Base-by-base conservation (phyloP, 2,113 vertebrate genomes). In the Saccopteryx leptura region DNA sequence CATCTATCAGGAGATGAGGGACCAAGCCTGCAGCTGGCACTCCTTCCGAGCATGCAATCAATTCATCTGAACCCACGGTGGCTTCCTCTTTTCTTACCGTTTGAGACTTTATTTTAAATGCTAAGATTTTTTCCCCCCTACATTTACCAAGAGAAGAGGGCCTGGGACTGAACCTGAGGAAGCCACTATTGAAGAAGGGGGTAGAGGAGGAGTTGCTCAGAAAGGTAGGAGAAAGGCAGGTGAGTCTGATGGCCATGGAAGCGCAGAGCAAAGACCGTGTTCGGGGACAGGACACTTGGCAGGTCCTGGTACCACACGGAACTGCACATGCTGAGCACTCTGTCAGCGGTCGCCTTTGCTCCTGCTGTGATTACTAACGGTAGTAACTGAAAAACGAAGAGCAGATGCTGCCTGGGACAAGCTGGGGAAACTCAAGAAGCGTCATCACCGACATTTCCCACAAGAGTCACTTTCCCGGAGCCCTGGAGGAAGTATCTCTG, bases 381-480 rank as follows among this genome's bases (percentile, higher is more conserved):
- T 0, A 13, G 68, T 56, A 12, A 88, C 92, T 85, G 28, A 23
- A 50, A 88, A 66, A 74, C 21, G 31, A 72, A 68, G 60, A 79
- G 63, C 7, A 2, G 46, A 19, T 18, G 48, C 5, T n/a, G 7
- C 50, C 23, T 76, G 52, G 26, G 56, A 14, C 6, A 46, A 39
- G n/a, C n/a, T 56, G 65, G 52, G 91, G 61, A 76, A 75, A 75
- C 50, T 48, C 85, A 58, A 46, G n/a, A 66, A 79, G 65, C 15
- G 7, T 31, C 8, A 10, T 50, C 12, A 33, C 52, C 39, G 50
- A 39, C n/a, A 5, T 48, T 66, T 79, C 7, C 65, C 60, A 33
- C 48, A 63, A 65, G 56, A 74, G 54, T 7, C n/a, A 52, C 79
- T 63, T 84, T 61, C 26, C 33, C 1, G 6, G 10, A 28, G 28